Evolutionary conservation across 92 coral and sea anemone genomes (phyloP), one percentile per base, ranked within the genome.

Genomic region (Palythoa grandis): DNA sequence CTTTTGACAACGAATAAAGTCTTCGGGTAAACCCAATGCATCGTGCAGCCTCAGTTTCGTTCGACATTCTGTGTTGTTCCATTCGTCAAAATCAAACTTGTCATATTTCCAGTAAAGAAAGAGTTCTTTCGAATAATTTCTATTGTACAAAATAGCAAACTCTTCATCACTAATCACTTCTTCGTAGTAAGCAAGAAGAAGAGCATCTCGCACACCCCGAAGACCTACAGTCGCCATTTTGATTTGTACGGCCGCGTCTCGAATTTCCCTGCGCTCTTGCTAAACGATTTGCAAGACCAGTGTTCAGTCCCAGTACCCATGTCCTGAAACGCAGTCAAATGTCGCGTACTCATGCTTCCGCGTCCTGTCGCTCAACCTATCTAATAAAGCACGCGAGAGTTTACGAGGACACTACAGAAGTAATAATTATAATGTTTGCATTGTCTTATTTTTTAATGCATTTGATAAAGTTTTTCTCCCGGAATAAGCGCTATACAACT

Each of bases 21-120:
- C 38, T 37, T 72, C 76, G 23, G 76, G 38, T 29, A 29, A 69
- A 72, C 19, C 79, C 38, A 85, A 76, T 38, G 17, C 23, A 54
- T 74, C 40, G 11, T 65, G 83, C 47, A 86, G 19, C 70, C 85
- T 77, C 60, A 78, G 50, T 66, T 86, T 72, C 19, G 71, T 69
- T 22, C 71, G 61, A 22, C 89, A 87, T 76, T 86, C 89, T 10
- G 88, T 70, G 69, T 13, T 72, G 63, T 85, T 83, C 83, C 88
- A 85, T 20, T 57, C 61, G 74, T 74, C 82, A 73, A 85, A 53
- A 50, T 53, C 74, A 63, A 85, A 85, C 16, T 74, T 70, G 19
- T 85, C 83, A 75, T 48, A 85, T 76, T 86, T 89, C 74, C 82
- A 89, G 19, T 72, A 67, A 17, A 87, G 89, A 56, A 63, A 90